Percentiles rank a stretch among this genome's conserved stretches.
Evolutionary conservation across 1,140 invertebrate genomes (phyloP).

Genomic region (Drosophila miranda): DNA sequence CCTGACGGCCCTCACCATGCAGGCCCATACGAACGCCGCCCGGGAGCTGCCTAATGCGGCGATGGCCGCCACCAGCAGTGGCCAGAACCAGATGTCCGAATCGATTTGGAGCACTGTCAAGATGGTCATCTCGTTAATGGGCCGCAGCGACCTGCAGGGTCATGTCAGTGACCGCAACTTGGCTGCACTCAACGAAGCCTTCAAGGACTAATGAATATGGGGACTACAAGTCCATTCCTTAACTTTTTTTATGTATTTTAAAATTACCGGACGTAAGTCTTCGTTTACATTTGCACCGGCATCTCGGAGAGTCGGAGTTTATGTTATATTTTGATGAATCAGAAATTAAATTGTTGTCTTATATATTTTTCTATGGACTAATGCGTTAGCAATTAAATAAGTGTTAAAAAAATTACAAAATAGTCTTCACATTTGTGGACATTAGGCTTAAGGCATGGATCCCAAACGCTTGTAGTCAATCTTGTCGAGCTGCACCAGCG

Average conservation of each 20-base stretch:
- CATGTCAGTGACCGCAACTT: slow-evolving; percentile 68
- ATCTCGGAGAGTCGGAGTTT: no score
- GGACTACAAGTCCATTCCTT: not conserved
- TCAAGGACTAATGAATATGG: slow-evolving; percentile 55
- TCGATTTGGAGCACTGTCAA: slow-evolving; percentile 97
- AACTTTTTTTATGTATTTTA: not conserved
- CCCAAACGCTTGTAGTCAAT: slow-evolving; percentile 92
- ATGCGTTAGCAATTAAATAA: slow-evolving; percentile 16
- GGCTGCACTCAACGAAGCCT: slow-evolving; percentile 70
- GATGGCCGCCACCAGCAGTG: slow-evolving; percentile 64
- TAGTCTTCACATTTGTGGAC: not conserved
- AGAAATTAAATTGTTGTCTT: not conserved
- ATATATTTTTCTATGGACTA: slow-evolving; percentile 10
- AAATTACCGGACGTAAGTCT: no score
- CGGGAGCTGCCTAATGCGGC: slow-evolving; percentile 82
- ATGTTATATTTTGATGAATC: no score
- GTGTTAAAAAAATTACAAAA: not conserved
- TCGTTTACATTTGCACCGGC: no score
- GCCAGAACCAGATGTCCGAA: slow-evolving; percentile 91
- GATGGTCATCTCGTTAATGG: slow-evolving; percentile 94
- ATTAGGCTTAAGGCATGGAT: slow-evolving; percentile 83
- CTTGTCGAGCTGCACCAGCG: slow-evolving; percentile 94
- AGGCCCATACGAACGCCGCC: slow-evolving; percentile 89
- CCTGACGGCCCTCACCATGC: slow-evolving; percentile 95
- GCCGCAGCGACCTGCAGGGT: slow-evolving; percentile 88